Base-by-base conservation (phyloP, 1,140 invertebrate genomes). In the Neodiprion pinetum region DNA sequence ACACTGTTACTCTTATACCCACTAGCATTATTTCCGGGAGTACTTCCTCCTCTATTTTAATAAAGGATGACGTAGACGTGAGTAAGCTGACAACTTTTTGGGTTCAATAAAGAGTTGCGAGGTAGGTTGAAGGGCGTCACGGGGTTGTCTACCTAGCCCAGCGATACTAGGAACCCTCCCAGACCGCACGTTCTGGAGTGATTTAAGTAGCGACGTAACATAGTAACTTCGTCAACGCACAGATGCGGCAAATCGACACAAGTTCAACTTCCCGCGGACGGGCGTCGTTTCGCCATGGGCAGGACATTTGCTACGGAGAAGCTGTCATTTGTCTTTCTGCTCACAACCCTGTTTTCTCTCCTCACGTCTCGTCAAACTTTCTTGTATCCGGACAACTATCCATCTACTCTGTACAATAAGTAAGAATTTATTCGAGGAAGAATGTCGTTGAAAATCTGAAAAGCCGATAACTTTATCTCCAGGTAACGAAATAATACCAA, bases 171-270 rank as follows among this genome's bases (percentile, higher is more conserved):
- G 28, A 40, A 40, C 28, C 28, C 28, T 40, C 28, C 5, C 11
- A 4, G 53, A 61, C 61, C 72, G 76, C 72, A 77, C 77, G 72
- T 61, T 72, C 40, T 67, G 71, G 80, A 87, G 86, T 87, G 85
- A 86, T 87, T 87, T 86, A 87, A 87, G 85, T 80, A 68, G 78
- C 77, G 80, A 80, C 75, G 80, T 82, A 85, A 86, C 83, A 78
- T 82, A 85, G 82, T 82, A 87, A 87, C 81, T 85, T 84, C 79
- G 68, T 81, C 79, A 70, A 73, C 71, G 80, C 86, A 84, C 87
- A 88, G 87, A 88, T 88, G 87, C 85, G 84, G 83, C 84, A 86
- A 88, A 88, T 88, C 87, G 86, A 88, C 86, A 81, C 74, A 87
- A 88, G 80, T 88, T 87, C 78, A 61, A 61, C 53, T 61, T 61